These are phyloP conservation scores for Sarcophaga peregrina DNA, from an alignment of 1,140 invertebrate species.

Conservation along the genomic window DNA sequence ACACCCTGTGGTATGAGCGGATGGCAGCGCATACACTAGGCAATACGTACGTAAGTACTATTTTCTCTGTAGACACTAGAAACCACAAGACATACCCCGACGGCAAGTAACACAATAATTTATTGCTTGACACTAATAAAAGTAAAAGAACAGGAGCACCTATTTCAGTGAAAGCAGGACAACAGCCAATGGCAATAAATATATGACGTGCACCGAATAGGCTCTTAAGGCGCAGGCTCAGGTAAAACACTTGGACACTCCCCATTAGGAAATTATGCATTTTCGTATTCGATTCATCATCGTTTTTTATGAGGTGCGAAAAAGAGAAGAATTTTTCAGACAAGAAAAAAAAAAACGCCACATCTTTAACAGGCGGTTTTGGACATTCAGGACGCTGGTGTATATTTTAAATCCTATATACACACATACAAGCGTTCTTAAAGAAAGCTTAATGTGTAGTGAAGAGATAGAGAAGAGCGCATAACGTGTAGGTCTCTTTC, in stretches of 20 bases:
- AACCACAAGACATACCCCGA: not conserved
- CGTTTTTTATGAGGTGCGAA: constrained; percentile 5
- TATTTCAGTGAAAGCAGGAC: constrained; percentile 23
- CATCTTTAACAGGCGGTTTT: not conserved
- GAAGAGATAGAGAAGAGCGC: not conserved
- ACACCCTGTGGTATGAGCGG: not conserved
- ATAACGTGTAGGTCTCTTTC: constrained; percentile 21
- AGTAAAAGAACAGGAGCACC: not conserved
- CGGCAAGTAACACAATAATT: not conserved
- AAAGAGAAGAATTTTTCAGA: not conserved
- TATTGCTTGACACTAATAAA: not conserved
- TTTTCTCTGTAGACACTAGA: too few relatives aligned
- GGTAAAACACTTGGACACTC: constrained; percentile 28
- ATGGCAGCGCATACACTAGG: constrained; percentile 1
- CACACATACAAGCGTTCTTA: too few relatives aligned
- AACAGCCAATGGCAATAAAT: constrained; percentile 23
- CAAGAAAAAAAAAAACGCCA: not conserved
- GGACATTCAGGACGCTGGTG: not conserved
- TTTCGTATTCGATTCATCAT: not conserved
- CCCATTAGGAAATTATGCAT: constrained; percentile 19
- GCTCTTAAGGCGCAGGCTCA: constrained; percentile 33
- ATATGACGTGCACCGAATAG: constrained; percentile 14
- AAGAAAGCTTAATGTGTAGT: too few relatives aligned
- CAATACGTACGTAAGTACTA: not conserved
- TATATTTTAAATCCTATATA: not conserved